Evolutionary conservation across 2,888 invertebrate species (phyloP).

Genomic region (Diploptera punctata): DNA sequence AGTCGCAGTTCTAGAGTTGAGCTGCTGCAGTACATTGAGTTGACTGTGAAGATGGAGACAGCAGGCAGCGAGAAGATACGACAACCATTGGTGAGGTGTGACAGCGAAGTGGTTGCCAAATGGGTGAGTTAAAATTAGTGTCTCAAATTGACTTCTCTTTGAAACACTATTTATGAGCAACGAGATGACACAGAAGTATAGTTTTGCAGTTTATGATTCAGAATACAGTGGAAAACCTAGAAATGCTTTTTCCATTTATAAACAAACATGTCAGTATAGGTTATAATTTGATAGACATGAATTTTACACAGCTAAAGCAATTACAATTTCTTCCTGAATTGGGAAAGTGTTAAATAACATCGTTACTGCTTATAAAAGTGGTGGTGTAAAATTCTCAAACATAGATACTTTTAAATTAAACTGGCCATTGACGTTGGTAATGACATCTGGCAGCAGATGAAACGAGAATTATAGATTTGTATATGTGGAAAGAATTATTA

Average conservation of each 20-base stretch:
- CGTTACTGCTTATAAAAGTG: too few relatives aligned
- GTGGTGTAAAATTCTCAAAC: too few relatives aligned
- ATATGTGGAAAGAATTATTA: too few relatives aligned
- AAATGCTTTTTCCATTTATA: neutral
- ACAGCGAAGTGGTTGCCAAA: conserved; percentile 71
- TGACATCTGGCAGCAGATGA: too few relatives aligned
- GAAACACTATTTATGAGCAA: neutral
- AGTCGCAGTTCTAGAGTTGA: conserved; percentile 52
- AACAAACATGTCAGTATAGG: neutral
- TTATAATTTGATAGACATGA: neutral
- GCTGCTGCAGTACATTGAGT: conserved; percentile 70
- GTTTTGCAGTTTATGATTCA: neutral
- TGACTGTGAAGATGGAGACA: conserved; percentile 64
- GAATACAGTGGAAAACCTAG: neutral
- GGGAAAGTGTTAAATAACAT: too few relatives aligned
- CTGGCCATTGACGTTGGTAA: too few relatives aligned
- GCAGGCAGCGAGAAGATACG: conserved; percentile 62
- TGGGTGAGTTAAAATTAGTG: conserved; percentile 57
- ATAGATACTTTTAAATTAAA: too few relatives aligned
- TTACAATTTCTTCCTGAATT: too few relatives aligned
- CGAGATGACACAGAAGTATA: neutral
- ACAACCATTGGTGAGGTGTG: conserved; percentile 80
- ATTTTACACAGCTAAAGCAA: neutral
- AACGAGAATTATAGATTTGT: too few relatives aligned
- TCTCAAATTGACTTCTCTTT: neutral